These are phyloP conservation scores for Trachymyrmex septentrionalis DNA, from an alignment of 1,140 invertebrate genomes.

Conservation along the genomic window DNA sequence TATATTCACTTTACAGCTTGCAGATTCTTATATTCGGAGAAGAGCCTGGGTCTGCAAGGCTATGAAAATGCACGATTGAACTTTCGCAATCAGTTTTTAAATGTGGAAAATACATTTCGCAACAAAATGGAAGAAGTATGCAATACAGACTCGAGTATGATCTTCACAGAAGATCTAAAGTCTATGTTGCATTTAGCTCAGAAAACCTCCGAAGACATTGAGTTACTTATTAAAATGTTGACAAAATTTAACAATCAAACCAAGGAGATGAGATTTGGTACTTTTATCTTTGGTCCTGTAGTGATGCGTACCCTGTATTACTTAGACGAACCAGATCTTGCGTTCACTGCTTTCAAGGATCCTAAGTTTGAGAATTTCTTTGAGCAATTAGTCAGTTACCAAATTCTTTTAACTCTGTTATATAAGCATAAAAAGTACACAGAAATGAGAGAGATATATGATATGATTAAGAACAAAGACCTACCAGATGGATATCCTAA, in stretches of 20 bases:
- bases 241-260: conserved; percentile 91
- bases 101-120: conserved; percentile 89
- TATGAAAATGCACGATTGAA: conserved; percentile 87
- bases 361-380: conserved; percentile 89
- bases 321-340: conserved; percentile 90
- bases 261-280: conserved; percentile 91
- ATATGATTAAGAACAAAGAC: conserved; percentile 87
- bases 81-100: conserved; percentile 87
- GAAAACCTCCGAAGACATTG: conserved; percentile 88
- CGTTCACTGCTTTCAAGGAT: conserved; percentile 89
- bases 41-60: conserved; percentile 88
- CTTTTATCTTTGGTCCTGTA: conserved; percentile 93
- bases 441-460: conserved; percentile 89
- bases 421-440: conserved; percentile 90
- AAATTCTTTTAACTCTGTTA: conserved; percentile 91
- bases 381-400: conserved; percentile 90
- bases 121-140: conserved; percentile 89
- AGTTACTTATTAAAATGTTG: conserved; percentile 90
- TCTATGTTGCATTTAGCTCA: conserved; percentile 92
- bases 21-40: conserved; percentile 86
- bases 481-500: conserved; percentile 89
- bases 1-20: conserved; percentile 57
- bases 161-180: conserved; percentile 95
- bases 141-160: conserved; percentile 87
- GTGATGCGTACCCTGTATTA: conserved; percentile 93